Percentiles rank a stretch among this genome's conserved stretches.
phyloP scores from a whole-genome alignment of 2,113 vertebrate genomes.

The Engraulis encrasicolus region DNA sequence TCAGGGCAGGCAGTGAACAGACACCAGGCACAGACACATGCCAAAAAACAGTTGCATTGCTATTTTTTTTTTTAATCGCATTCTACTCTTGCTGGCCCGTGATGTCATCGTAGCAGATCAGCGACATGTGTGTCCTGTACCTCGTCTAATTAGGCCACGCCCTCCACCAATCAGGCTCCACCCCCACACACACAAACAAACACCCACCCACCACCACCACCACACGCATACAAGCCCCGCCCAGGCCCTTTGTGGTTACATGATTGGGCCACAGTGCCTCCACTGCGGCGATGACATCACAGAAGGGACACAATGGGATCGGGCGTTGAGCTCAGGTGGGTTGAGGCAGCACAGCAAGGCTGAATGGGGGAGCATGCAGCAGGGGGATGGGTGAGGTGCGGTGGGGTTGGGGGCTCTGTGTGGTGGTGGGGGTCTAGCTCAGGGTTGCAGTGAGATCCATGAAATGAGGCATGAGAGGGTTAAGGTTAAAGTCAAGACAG shows the following conservation, averaged over 20 bases:
- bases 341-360: conserved; percentile 80
- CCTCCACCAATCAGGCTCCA: conserved; percentile 14
- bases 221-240: conserved; percentile 6
- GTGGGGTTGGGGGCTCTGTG: conserved; percentile 42
- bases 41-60: conserved; percentile 84
- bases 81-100: conserved; percentile 86
- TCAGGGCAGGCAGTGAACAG: conserved; percentile 84
- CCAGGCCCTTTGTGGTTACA: conserved; percentile 14
- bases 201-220: background rate
- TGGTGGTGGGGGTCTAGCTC: conserved; percentile 68
- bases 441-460: conserved; percentile 79
- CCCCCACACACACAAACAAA: conserved; percentile 4
- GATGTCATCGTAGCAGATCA: conserved; percentile 81
- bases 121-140: conserved; percentile 45
- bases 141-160: conserved; percentile 22
- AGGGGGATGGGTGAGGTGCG: conserved; percentile 53
- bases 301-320: conserved; percentile 57
- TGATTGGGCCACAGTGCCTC: conserved; percentile 42
- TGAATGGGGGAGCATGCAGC: conserved; percentile 78
- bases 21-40: conserved; percentile 88
- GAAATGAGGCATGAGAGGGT: conserved; percentile 37
- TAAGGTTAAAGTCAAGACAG: conserved; percentile 65
- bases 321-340: conserved; percentile 72
- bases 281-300: conserved; percentile 77
- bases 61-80: conserved; percentile 81